These are phyloP conservation scores for Cryptotermes secundus DNA, from an alignment of 1,140 invertebrate genomes.

Conservation along the genomic window DNA sequence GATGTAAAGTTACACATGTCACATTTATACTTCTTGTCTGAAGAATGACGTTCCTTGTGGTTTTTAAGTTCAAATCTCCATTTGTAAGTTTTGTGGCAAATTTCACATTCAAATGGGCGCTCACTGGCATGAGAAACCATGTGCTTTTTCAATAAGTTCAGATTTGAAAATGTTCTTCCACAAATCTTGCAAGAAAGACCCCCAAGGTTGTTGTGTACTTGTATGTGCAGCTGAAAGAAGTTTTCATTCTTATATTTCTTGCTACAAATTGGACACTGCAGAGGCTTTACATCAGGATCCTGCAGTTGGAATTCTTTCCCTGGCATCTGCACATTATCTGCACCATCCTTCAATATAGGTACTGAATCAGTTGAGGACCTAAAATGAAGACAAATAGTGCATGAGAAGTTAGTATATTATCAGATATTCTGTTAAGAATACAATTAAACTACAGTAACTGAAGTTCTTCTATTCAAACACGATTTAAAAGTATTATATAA, in stretches of 20 bases:
- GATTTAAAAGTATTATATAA: too few relatives aligned
- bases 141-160: neutral
- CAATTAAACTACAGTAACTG: too few relatives aligned
- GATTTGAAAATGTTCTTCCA: neutral
- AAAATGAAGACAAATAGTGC: neutral
- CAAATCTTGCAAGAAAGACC: neutral
- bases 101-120: neutral
- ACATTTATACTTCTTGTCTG: too few relatives aligned
- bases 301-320: neutral
- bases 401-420: neutral
- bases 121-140: neutral
- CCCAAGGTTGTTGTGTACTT: too few relatives aligned
- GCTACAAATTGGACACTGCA: neutral
- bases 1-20: too few relatives aligned
- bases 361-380: neutral
- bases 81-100: neutral
- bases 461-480: too few relatives aligned
- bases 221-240: too few relatives aligned
- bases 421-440: too few relatives aligned
- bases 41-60: neutral
- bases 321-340: too few relatives aligned
- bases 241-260: neutral
- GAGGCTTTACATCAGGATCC: neutral
- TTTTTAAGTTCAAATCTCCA: neutral
- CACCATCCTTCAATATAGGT: neutral